phyloP scores from a whole-genome alignment of 2,888 invertebrate species.

The Megaustenia siamemsis region DNA sequence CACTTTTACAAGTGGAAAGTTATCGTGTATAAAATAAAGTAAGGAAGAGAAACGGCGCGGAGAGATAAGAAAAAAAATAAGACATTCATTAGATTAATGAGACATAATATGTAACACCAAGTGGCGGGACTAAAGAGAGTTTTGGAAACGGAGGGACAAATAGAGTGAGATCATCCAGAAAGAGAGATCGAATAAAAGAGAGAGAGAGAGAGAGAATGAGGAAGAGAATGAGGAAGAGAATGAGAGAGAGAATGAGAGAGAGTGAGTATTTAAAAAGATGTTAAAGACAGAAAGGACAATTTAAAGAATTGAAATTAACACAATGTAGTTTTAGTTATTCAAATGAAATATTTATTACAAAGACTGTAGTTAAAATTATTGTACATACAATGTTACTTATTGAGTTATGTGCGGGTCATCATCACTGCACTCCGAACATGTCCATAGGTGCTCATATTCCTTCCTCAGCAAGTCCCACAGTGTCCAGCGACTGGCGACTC shows the following conservation, averaged over 20 bases:
- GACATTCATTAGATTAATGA: background rate
- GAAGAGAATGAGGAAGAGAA: no score
- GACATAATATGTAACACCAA: background rate
- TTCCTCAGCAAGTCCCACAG: no score
- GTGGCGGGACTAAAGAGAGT: background rate
- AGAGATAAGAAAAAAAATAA: background rate
- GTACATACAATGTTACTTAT: no score
- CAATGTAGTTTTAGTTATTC: no score
- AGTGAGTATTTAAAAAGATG: background rate
- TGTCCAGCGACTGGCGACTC: no score
- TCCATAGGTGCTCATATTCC: no score
- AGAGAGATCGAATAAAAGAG: slow-evolving; percentile 7
- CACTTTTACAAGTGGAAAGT: background rate
- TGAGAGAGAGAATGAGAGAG: slow-evolving; percentile 5
- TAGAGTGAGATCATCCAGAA: background rate
- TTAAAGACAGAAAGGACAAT: background rate
- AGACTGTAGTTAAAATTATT: no score
- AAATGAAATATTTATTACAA: no score
- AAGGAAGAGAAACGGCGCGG: background rate
- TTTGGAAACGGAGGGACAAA: background rate
- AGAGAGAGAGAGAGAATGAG: slow-evolving; percentile 14
- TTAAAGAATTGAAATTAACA: no score
- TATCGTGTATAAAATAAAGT: background rate
- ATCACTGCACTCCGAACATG: no score
- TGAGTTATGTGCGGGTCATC: no score